Conservation (phyloP, 2,797 vertebrate species). For the Melopsittacus undulatus region DNA sequence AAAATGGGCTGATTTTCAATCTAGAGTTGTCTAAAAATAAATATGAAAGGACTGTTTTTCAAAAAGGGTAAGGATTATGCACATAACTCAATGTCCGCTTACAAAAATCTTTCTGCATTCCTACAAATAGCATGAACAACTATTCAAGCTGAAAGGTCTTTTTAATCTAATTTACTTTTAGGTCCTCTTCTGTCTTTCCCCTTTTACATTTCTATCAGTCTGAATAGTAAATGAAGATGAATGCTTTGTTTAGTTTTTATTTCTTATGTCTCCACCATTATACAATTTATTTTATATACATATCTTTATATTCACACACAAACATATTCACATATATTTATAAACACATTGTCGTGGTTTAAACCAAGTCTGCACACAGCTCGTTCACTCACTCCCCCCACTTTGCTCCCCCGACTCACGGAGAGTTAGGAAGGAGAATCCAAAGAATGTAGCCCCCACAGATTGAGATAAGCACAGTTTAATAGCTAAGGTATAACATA, state of each 20-base stretch:
- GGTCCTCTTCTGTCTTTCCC: not conserved
- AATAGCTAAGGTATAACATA: no score
- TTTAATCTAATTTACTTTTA: not conserved
- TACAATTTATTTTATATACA: not conserved
- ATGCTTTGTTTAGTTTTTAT: not conserved
- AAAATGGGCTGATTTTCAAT: not conserved
- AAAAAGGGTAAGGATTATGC: not conserved
- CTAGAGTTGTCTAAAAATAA: constrained; percentile 34
- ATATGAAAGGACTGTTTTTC: not conserved
- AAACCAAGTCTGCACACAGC: no score
- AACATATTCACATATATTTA: not conserved
- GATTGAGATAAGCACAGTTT: no score
- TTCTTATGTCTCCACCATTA: not conserved
- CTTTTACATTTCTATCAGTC: not conserved
- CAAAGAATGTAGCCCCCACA: no score
- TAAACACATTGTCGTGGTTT: no score
- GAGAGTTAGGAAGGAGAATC: no score
- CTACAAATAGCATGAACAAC: not conserved
- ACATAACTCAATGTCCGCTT: not conserved
- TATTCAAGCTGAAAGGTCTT: not conserved
- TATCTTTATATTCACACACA: not conserved
- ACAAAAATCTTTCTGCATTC: not conserved
- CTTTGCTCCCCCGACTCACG: no score
- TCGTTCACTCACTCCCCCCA: no score
- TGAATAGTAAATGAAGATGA: not conserved